Base-by-base conservation (phyloP, 2,797 vertebrate species). In the Petrocephalus sullivani region DNA sequence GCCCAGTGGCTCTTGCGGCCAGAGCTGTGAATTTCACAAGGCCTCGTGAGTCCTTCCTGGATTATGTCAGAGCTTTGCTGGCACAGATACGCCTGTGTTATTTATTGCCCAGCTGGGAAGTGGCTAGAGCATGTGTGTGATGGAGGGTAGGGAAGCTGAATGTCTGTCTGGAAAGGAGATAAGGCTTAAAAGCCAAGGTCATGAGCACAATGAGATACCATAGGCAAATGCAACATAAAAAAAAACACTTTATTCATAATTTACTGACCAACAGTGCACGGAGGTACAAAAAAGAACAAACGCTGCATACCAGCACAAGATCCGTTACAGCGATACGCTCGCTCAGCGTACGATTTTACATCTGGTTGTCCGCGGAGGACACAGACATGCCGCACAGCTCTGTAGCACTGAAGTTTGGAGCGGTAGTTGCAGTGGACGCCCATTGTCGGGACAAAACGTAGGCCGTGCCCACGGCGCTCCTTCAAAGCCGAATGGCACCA, bases 201-300 rank as follows among this genome's bases (percentile, higher is more conserved):
- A 57, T 16, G 14, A 85, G 7, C 28, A 14, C 28, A 37, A 41
- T 61, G 28, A 6, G 16, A 86, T 9, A 56, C 83, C 16, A 33
- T 0, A 33, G 2, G 88, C 54, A 82, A 81, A 58, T 81, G 33
- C 33, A 87, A 89, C 93, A 94, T 85, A 94, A 94, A 94, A 91
- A 88, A 94, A 94, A 91, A 23, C 88, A 9, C 28, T 14, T 94
- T 92, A 85, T 90, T 90, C 0, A 88, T 75, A 85, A 83, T 87
- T 84, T 88, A 88, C 75, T 88, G 41, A 88, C 56, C 53, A 78
- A 88, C 54, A 82, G 57, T 84, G 81, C 37, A 88, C 78, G 84
- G 78, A 82, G 57, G 87, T 81, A 81, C 84, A 58, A 57, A 85
- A 85, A 58, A 56, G 6, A 23, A 56, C 2, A 9, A 83, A 16